These are phyloP conservation scores for Aspidoscelis tigris DNA, from an alignment of 2,113 vertebrate genomes.

Conservation along the genomic window DNA sequence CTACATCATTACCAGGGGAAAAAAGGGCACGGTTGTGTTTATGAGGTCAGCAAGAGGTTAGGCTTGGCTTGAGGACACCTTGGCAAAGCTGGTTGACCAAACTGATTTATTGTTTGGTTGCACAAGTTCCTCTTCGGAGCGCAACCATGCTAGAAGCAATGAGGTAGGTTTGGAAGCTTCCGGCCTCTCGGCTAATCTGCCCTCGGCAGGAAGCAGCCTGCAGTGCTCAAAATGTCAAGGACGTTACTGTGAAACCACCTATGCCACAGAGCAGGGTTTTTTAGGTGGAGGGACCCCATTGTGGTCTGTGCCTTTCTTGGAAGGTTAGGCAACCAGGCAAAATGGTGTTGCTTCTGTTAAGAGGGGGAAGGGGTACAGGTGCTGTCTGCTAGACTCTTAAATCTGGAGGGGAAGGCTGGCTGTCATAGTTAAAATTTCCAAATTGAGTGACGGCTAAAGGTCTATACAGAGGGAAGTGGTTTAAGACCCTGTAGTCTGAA, in stretches of 20 bases:
- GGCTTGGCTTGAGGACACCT: too few relatives aligned
- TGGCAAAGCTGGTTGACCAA: too few relatives aligned
- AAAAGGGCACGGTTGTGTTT: too few relatives aligned
- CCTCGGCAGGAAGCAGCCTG: accelerated
- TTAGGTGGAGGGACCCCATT: background rate
- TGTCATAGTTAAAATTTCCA: slow-evolving; percentile 47
- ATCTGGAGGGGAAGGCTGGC: background rate
- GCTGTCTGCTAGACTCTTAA: background rate
- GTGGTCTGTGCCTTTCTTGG: background rate
- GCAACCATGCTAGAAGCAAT: too few relatives aligned
- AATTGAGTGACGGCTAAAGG: slow-evolving; percentile 19
- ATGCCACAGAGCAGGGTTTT: accelerated
- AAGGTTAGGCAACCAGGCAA: slow-evolving; percentile 54
- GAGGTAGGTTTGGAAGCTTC: background rate
- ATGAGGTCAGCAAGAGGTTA: too few relatives aligned
- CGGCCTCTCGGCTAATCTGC: background rate
- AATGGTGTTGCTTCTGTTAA: slow-evolving; percentile 20
- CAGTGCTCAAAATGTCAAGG: accelerated
- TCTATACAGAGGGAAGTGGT: background rate
- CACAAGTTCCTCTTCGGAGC: too few relatives aligned
- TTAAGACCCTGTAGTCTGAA: accelerated
- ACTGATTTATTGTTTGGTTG: too few relatives aligned
- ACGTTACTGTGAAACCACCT: accelerated
- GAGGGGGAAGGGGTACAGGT: background rate
- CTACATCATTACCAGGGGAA: too few relatives aligned